phyloP scores from a whole-genome alignment of 1,140 invertebrate genomes.

The Drosophila bocqueti region DNA sequence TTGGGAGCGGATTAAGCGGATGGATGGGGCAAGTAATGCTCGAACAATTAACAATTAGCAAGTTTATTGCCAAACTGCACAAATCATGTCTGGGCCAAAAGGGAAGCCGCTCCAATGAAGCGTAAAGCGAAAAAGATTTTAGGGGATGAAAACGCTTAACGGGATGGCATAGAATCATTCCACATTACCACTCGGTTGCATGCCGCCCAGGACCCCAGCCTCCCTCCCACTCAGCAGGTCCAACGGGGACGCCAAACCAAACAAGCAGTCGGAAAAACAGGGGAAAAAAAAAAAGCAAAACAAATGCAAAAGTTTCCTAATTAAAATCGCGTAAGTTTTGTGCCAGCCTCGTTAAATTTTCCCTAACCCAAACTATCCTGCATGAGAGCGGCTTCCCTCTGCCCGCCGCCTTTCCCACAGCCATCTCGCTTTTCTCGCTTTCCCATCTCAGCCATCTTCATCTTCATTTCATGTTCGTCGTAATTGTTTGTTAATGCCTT shows the following conservation, averaged over 20 bases:
- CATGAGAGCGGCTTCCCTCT: conserved; percentile 3
- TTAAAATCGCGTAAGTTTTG: conserved; percentile 76
- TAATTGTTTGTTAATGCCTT: conserved; percentile 70
- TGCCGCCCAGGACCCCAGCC: neutral
- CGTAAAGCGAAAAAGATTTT: conserved; percentile 17
- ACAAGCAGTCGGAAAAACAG: conserved; percentile 13
- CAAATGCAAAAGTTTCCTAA: conserved; percentile 78
- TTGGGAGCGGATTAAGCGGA: conserved; percentile 6
- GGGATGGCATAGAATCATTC: conserved; percentile 4
- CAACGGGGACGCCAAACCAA: conserved; percentile 14
- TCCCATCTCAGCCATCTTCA: conserved; percentile 14
- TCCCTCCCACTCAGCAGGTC: neutral
- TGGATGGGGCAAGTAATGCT: conserved; percentile 32
- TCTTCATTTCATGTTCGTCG: conserved; percentile 27
- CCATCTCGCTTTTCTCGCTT: neutral
- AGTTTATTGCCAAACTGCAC: conserved; percentile 68
- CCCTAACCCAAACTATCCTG: conserved; percentile 41
- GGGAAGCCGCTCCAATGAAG: conserved; percentile 37
- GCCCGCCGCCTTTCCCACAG: neutral
- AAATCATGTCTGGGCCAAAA: conserved; percentile 63
- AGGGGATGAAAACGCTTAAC: conserved; percentile 13
- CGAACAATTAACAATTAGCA: conserved; percentile 74
- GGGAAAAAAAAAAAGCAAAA: conserved; percentile 42
- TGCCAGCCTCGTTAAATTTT: conserved; percentile 38
- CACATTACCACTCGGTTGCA: conserved; percentile 23